Evolutionary conservation across 1,140 invertebrate genomes (phyloP).

Genomic region (Aphelenchoides fujianensis): DNA sequence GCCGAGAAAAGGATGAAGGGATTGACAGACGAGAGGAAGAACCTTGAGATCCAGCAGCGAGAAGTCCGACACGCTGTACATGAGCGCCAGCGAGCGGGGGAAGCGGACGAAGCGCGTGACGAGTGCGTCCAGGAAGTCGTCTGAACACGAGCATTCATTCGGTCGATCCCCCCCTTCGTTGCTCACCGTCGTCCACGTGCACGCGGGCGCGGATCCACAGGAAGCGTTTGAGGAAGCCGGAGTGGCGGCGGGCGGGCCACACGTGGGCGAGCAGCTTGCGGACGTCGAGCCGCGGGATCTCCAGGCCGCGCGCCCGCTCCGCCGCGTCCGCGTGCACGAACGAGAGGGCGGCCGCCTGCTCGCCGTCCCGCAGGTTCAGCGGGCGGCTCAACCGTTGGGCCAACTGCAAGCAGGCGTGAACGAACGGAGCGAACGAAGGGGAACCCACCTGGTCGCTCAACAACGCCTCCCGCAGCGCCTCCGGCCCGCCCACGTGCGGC

Average conservation of each 20-base stretch:
- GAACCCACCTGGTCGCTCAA: no score
- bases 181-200: not conserved
- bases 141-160: not conserved
- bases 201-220: not conserved
- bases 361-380: not conserved
- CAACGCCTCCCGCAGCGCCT: no score
- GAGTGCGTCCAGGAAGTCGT: constrained; percentile 11
- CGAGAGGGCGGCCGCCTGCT: not conserved
- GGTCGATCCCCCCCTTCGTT: not conserved
- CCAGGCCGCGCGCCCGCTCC: not conserved
- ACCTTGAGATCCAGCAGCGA: constrained; percentile 22
- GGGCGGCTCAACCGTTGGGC: no score
- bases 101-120: not conserved
- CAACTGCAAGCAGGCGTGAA: no score
- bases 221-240: constrained; percentile 11
- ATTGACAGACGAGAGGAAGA: not conserved
- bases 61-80: constrained; percentile 1
- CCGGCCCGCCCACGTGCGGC: no score
- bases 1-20: no score
- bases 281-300: not conserved
- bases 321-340: not conserved
- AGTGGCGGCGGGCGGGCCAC: constrained; percentile 4
- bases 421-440: no score
- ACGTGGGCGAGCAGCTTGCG: not conserved
- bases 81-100: not conserved